Evolutionary conservation across 37 sponge, comb jelly and placozoan species (phyloP).

Genomic region (Oopsacas minuta): DNA sequence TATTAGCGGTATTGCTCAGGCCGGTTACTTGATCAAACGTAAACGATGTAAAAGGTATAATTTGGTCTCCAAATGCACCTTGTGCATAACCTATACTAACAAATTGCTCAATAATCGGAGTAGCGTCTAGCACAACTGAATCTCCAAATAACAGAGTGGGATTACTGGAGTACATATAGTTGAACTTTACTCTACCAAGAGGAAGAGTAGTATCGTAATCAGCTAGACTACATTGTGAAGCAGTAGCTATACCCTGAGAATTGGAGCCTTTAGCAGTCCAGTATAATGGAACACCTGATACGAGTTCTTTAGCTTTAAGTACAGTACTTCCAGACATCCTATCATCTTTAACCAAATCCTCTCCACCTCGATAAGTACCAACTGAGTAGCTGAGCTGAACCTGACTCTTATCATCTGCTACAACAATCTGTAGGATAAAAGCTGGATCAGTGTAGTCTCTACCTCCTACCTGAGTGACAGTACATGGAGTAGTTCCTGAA

Average conservation of each 20-base stretch:
- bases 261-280: not conserved
- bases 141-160: not conserved
- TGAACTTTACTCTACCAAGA: not conserved
- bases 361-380: not conserved
- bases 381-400: not conserved
- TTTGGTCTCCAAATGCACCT: not conserved
- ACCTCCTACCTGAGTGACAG: not conserved
- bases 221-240: not conserved
- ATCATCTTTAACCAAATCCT: not conserved
- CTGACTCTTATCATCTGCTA: slow-evolving; percentile 4
- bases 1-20: not conserved
- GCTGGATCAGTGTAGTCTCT: not conserved
- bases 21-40: not conserved
- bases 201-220: not conserved
- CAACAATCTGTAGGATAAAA: not conserved
- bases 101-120: not conserved
- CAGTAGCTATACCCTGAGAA: not conserved
- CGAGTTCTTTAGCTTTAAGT: not conserved
- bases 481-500: not conserved
- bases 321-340: not conserved
- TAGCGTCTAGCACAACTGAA: not conserved
- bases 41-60: not conserved
- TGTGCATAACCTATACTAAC: not conserved
- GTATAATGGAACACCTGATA: not conserved
- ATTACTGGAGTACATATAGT: not conserved